Conservation (phyloP, 1,140 invertebrate genomes). For the silkworm (Bombyx mori) region DNA sequence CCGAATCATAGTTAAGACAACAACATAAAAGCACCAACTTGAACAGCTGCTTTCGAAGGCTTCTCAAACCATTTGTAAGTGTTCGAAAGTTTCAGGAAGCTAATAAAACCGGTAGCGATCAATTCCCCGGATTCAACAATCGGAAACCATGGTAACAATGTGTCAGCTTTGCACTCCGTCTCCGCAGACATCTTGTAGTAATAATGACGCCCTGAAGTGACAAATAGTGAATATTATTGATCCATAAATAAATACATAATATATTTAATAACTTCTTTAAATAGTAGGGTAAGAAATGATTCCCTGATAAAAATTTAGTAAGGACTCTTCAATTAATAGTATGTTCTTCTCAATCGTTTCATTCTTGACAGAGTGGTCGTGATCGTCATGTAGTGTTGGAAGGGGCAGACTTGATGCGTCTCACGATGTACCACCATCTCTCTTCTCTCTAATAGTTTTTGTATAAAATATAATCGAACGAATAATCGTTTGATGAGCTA, state of each 20-base stretch:
- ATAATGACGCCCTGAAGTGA: slow-evolving; percentile 41
- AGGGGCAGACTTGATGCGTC: too few species aligned
- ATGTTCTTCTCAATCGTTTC: too few species aligned
- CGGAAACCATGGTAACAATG: slow-evolving; percentile 35
- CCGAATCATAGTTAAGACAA: too few species aligned
- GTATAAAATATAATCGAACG: neutral
- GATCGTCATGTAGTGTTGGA: too few species aligned
- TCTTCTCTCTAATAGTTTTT: neutral
- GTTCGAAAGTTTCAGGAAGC: too few species aligned
- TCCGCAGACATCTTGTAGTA: slow-evolving; percentile 43
- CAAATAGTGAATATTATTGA: too few species aligned
- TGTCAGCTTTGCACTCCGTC: slow-evolving; percentile 19
- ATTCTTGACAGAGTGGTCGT: too few species aligned
- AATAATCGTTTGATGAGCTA: neutral
- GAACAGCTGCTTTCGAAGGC: slow-evolving; percentile 10
- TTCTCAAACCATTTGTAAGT: slow-evolving; percentile 34
- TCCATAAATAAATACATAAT: too few species aligned
- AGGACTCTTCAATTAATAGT: neutral
- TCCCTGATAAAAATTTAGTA: neutral
- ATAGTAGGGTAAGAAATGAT: too few species aligned
- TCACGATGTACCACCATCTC: neutral
- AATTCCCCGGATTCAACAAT: slow-evolving; percentile 23
- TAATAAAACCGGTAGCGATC: slow-evolving; percentile 28
- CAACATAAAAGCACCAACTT: slow-evolving; percentile 3
- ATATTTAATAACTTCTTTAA: too few species aligned